These are phyloP conservation scores for Tangachromis dhanisi DNA, from an alignment of 2,113 vertebrate species.

Conservation along the genomic window DNA sequence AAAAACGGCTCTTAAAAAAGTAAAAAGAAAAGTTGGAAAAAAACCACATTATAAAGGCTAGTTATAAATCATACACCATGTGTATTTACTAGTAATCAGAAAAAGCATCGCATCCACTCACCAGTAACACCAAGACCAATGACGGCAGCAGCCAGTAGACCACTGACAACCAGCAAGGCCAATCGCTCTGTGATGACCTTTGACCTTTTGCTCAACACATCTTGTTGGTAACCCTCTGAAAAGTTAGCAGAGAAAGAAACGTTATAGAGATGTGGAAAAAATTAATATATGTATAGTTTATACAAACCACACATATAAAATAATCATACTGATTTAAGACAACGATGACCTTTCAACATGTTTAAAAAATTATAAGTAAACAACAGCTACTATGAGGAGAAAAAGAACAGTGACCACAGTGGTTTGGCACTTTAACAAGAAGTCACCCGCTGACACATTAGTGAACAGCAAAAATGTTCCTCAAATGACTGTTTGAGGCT, in stretches of 20 bases:
- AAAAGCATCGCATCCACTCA: rapidly evolving
- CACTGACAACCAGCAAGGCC: background rate
- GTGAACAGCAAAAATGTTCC: background rate
- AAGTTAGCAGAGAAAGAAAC: background rate
- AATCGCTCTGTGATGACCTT: background rate
- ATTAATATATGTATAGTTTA: background rate
- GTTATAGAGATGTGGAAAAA: background rate
- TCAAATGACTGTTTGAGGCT: background rate
- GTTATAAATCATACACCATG: background rate
- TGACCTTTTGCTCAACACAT: background rate
- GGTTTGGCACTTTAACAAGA: background rate
- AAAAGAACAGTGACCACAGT: background rate
- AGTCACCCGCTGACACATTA: background rate
- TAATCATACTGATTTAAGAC: background rate
- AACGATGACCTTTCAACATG: rapidly evolving
- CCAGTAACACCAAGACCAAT: background rate
- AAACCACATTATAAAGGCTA: background rate
- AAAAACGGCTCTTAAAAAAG: rapidly evolving
- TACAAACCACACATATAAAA: background rate
- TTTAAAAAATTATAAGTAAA: rapidly evolving
- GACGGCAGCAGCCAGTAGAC: background rate
- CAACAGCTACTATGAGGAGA: rapidly evolving
- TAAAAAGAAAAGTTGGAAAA: rapidly evolving
- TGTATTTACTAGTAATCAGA: rapidly evolving
- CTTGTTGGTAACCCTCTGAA: background rate